Evolutionary conservation across 2,113 vertebrate species (phyloP), one percentile per base, ranked within the genome.

Genomic region (Protobothrops flavoviridis): DNA sequence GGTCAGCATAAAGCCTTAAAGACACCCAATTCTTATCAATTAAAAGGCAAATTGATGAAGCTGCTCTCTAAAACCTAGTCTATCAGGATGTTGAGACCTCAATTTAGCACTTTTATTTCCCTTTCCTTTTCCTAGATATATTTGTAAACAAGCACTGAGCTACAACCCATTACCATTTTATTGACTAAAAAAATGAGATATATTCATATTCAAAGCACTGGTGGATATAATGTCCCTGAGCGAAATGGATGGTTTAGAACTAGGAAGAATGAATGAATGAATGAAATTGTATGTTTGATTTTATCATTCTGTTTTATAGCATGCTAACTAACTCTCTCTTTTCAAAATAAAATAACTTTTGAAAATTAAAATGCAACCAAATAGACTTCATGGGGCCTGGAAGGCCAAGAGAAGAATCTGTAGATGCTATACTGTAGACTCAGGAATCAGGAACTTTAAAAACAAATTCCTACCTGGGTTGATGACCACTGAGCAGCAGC

Each of bases 401-500:
- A 81, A 81, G 33, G 33, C 74, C 20, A 43, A 81, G 74, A 81
- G 33, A 10, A 81, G 74, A 20, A 81, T 81, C 74, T 8, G 17
- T 39, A 39, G n/a, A 21, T 81, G 33, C 33, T 81, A 39, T 81
- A 39, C 33, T 81, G 15, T 20, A 81, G 69, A 81, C 17, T 81
- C 39, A 81, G 74, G 7, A 81, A 81, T 81, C 33, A 91, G 45
- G 43, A n/a, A 23, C 85, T 94, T 15, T 26, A 4, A 15, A 61
- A 26, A 87, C 33, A 4, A 10, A 89, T 89, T 48, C 88, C 15
- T 97, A 99, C 99, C 99, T 99, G 99, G 94, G 98, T 99, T 52
- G 99, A 99, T 0, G 99, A 99, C 99, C 99, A 99, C 97, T 99
- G 99, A 94, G 99, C 99, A 85, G 99, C 99, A 96, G 99, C 99